phyloP scores from a whole-genome alignment of 2,888 invertebrate genomes.

The Andrena dorsata region DNA sequence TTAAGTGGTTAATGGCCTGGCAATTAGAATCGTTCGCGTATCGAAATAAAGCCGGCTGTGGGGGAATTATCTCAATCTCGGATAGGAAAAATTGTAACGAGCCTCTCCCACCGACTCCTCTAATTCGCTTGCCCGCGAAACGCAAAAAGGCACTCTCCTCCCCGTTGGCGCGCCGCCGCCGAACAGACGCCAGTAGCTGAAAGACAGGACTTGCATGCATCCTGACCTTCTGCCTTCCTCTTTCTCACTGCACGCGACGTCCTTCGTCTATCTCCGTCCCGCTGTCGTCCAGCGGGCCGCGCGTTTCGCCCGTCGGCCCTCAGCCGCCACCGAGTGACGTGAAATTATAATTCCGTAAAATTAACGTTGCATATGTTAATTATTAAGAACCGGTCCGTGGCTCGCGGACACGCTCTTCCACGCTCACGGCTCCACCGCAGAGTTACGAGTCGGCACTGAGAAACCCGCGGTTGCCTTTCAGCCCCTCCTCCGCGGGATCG shows the following conservation, averaged over 20 bases:
- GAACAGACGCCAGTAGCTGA: slow-evolving; percentile 53
- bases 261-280: slow-evolving; percentile 13
- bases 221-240: slow-evolving; percentile 48
- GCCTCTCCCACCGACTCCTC: slow-evolving; percentile 21
- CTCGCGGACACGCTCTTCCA: slow-evolving; percentile 63
- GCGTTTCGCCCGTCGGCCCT: slow-evolving; percentile 69
- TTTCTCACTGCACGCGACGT: slow-evolving; percentile 29
- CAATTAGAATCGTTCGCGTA: slow-evolving; percentile 46
- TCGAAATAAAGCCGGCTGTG: slow-evolving; percentile 24
- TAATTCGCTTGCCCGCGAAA: slow-evolving; percentile 25
- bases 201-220: slow-evolving; percentile 51
- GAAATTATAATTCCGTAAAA: slow-evolving; percentile 83
- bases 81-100: slow-evolving; percentile 54
- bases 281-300: slow-evolving; percentile 39
- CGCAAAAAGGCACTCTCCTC: slow-evolving; percentile 14
- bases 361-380: slow-evolving; percentile 83
- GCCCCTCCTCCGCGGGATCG: slow-evolving; percentile 9
- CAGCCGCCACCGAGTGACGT: slow-evolving; percentile 75
- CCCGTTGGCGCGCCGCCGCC: not conserved
- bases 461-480: slow-evolving; percentile 21
- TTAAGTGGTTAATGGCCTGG: slow-evolving; percentile 45
- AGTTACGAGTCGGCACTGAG: slow-evolving; percentile 35
- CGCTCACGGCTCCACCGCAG: slow-evolving; percentile 58
- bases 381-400: slow-evolving; percentile 79
- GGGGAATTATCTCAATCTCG: slow-evolving; percentile 49